Evolutionary conservation across 2,888 invertebrate genomes (phyloP), one percentile per base, ranked within the genome.

Genomic region (Drosophila pseudotalamancana): DNA sequence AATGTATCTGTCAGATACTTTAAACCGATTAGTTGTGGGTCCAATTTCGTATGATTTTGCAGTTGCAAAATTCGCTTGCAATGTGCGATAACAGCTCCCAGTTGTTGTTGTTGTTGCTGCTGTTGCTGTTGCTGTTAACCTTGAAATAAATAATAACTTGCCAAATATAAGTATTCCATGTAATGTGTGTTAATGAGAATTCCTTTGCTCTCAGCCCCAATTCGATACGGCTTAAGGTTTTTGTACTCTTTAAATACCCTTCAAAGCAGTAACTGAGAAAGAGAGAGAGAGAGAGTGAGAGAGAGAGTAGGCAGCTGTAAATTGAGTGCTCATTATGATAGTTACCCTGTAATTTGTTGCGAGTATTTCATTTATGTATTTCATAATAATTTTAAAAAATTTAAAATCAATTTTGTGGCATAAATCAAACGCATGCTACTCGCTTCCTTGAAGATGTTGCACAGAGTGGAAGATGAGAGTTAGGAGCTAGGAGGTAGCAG

Each of bases 341-440:
- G 1, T 37, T 55, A 46, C 46, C 46, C 46, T 32, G 32, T 23
- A 46, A 32, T 46, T 46, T 23, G n/a, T n/a, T n/a, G n/a, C n/a
- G 18, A n/a, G 12, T 46, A 8, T 32, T 23, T 55, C 42, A 49
- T 48, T 64, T 34, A 45, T 21, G 29, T n/a, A 45, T 50, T 42
- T 31, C 37, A 35, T 19, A 31, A 71, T 51, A 35, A 42, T 39
- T 48, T 57, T 34, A 9, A 34, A n/a, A n/a, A n/a, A n/a, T n/a
- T n/a, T 61, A 72, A 64, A 72, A 75, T 63, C 56, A 64, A 81
- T 50, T 62, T 80, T 21, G 27, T 29, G 48, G 35, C 78, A 78
- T 81, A 78, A 82, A 81, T 81, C 81, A 81, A 74, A 78, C 65
- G 79, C 77, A 83, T 67, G 49, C 48, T 34, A 59, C 57, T 34